Evolutionary conservation across 2,113 vertebrate genomes (phyloP), one percentile per base, ranked within the genome.

Genomic region (Gracilinanus agilis): DNA sequence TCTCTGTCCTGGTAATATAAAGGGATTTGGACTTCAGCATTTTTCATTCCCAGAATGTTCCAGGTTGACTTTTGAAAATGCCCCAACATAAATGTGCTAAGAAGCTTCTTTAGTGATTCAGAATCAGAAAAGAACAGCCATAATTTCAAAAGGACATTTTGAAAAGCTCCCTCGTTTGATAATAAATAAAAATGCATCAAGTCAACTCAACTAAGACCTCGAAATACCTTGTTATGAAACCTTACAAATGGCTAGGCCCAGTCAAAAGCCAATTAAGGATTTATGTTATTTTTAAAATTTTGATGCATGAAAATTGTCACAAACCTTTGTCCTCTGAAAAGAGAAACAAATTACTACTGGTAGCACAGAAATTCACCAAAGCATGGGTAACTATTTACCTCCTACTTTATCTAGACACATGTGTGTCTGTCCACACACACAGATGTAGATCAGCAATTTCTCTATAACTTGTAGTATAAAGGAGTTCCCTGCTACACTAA

Each of bases 31-130:
- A 91, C 93, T 97, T 92, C 92, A 95, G 94, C 94, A 96, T 96
- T 97, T 97, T 97, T 97, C 92, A 97, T 96, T 96, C 96, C 95
- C 96, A 97, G 90, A 94, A 96, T 95, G 54, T 91, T 96, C 58
- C 55, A 93, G 29, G 83, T 93, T 97, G 93, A 96, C 92, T 97
- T 96, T 96, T 95, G 24, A 96, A 96, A 94, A 40, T 94, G 34
- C 55, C 7, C 9, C 89, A 55, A 93, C 27, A 91, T 89, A 95
- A 95, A 93, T 53, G 75, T 19, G 58, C 27, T 5, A 11, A 95
- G 56, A 90, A 44, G 58, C 55, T 91, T 95, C 61, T 58, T 88
- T 88, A 88, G 23, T 94, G 94, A 93, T 61, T 83, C 93, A 90
- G 94, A 91, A 94, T 90, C 9, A 94, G 9, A 95, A 93, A 95